A percentile compares a stretch with the other conserved stretches of the same genome.
These are phyloP conservation scores for Ctenoplectra terminalis DNA, from an alignment of 1,140 invertebrate genomes.

Conservation along the genomic window DNA sequence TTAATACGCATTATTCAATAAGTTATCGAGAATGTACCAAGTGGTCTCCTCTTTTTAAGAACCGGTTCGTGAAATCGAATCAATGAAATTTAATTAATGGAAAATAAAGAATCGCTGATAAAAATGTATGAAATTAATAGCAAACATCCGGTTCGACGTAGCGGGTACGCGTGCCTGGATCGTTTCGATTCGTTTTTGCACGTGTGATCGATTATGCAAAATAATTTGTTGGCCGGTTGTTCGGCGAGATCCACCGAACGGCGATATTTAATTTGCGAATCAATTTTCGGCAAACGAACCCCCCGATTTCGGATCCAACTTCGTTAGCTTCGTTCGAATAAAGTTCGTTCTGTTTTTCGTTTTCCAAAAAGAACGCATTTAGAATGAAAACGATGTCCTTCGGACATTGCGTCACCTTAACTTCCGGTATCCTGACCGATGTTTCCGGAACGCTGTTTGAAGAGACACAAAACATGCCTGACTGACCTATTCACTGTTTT, in stretches of 20 bases:
- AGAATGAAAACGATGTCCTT: not conserved
- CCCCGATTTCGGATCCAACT: not conserved
- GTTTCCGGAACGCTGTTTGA: too few relatives aligned
- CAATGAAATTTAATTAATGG: not conserved
- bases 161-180: not conserved
- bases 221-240: slow-evolving; percentile 26
- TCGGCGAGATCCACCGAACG: not conserved
- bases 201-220: slow-evolving; percentile 36
- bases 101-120: not conserved
- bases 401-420: too few relatives aligned
- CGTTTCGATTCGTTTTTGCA: slow-evolving; percentile 1
- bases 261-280: slow-evolving; percentile 22
- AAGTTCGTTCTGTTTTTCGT: too few relatives aligned
- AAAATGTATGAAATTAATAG: slow-evolving; percentile 32
- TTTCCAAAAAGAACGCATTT: not conserved
- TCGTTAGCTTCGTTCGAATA: not conserved
- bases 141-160: not conserved
- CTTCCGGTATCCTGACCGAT: too few relatives aligned
- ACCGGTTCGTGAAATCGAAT: not conserved
- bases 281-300: slow-evolving; percentile 20
- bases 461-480: too few relatives aligned
- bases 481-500: too few relatives aligned
- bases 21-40: too few relatives aligned
- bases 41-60: not conserved
- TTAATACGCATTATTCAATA: not conserved